Conservation (phyloP, 2,888 invertebrate genomes). For the Lasioglossum villosulum region DNA sequence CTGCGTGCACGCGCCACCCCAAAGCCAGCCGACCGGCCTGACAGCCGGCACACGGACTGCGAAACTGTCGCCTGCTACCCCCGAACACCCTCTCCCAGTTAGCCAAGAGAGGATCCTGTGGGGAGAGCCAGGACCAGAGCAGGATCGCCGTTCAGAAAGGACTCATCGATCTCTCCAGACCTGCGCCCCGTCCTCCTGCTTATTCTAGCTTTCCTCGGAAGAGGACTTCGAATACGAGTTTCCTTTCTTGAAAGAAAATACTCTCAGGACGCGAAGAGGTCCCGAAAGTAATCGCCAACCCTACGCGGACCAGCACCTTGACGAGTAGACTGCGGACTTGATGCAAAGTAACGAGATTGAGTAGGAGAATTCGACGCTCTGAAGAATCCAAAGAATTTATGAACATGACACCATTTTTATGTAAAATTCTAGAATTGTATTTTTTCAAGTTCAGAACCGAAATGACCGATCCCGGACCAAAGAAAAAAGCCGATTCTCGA, state of each 20-base stretch:
- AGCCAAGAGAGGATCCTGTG: neutral
- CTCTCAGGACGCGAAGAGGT: no score
- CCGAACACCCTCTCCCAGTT: neutral
- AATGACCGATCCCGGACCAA: neutral
- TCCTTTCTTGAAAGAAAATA: neutral
- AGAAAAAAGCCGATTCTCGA: no score
- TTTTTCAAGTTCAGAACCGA: neutral
- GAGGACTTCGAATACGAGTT: neutral
- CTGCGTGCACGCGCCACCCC: conserved; percentile 51
- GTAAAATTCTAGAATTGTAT: no score
- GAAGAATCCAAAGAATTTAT: no score
- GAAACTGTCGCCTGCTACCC: neutral
- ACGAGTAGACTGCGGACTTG: no score
- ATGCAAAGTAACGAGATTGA: no score
- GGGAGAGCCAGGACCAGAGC: conserved; percentile 8
- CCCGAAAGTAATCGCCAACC: no score
- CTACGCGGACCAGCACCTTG: no score
- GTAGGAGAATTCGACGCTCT: no score
- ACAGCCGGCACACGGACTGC: conserved; percentile 28
- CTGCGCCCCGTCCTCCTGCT: conserved; percentile 43
- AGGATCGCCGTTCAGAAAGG: neutral
- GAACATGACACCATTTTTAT: no score
- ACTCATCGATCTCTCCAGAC: conserved; percentile 64
- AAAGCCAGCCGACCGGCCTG: conserved; percentile 56
- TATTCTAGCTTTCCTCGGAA: neutral